Conservation (phyloP, 2,797 vertebrate species). For the Microtus agrestis region DNA sequence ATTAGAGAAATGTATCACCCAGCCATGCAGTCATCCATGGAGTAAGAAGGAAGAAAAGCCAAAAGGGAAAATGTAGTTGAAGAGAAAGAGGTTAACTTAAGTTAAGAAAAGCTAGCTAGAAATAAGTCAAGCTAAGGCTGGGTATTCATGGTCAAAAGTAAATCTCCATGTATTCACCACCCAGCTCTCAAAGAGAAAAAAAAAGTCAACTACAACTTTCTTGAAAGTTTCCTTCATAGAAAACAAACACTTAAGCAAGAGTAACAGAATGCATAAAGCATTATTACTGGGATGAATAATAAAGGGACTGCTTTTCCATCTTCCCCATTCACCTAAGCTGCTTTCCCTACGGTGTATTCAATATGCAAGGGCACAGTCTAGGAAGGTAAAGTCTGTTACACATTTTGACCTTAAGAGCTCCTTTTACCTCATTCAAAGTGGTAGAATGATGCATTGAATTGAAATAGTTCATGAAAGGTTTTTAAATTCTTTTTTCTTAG, state of each 20-base stretch:
- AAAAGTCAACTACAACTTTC: background rate
- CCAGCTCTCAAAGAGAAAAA: background rate
- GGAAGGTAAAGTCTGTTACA: conserved; percentile 7
- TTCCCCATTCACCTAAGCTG: background rate
- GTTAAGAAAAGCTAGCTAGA: background rate
- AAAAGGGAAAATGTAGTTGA: background rate
- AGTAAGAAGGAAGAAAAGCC: background rate
- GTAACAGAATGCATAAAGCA: background rate
- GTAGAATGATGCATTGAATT: conserved; percentile 25
- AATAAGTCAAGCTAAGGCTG: background rate
- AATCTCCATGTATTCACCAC: background rate
- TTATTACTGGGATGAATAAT: conserved; percentile 9
- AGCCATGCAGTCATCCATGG: background rate
- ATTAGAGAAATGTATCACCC: background rate
- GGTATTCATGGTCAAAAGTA: background rate
- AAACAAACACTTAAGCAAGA: conserved; percentile 28
- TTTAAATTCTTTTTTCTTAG: conserved; percentile 67
- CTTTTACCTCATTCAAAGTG: conserved; percentile 62
- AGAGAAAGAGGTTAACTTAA: background rate
- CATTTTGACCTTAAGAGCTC: conserved; percentile 54
- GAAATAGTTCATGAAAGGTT: conserved; percentile 53
- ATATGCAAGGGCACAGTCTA: background rate
- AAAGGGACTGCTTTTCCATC: background rate
- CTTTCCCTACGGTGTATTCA: background rate
- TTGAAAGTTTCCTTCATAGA: conserved; percentile 26